Base-by-base conservation (phyloP, 2,797 vertebrate species). In the Pagetopsis macropterus region DNA sequence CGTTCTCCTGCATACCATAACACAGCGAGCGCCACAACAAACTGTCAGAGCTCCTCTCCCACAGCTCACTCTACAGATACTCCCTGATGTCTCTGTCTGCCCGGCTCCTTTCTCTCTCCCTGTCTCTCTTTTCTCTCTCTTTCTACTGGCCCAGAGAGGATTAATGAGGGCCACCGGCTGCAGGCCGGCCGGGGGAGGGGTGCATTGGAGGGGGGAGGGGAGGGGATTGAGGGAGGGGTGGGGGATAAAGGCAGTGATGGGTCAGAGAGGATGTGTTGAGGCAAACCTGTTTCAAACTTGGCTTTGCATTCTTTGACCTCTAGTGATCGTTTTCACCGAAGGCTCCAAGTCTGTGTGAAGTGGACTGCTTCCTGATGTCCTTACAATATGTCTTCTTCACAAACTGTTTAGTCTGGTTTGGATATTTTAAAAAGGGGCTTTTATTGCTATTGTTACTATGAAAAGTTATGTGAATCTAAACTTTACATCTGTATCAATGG, bases 1-100 rank as follows among this genome's bases (percentile, higher is more conserved):
- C 94, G 78, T 95, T 93, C 91, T 97, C 96, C 98, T 99, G 96
- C 95, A 96, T 95, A 92, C 93, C 93, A 95, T 93, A 92, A 94
- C 88, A 92, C 83, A 87, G 49, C 13, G 0, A 62, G 13, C 54
- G 63, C 5, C 57, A 74, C 70, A 80, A 33, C 76, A 71, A 10
- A 69, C 76, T 2, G 72, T 84, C 81, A 85, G 82, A 70, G 54
- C 77, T 76, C 67, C 75, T 61, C 71, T 37, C 33, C 8, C 54
- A 72, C 67, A 33, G 37, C 82, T 71, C 59, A 0, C 75, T 57
- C 49, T 70, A 37, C 76, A 48, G 61, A 65, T 59, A 14, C 50
- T 66, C 72, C 67, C 72, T 57, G 54, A 59, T 48, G 73, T 54
- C 66, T 45, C 57, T 60, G 63, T 63, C 46, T 9, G 65, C 10